Evolutionary conservation across 2,113 vertebrate species (phyloP).

Genomic region (Caranx ignobilis): DNA sequence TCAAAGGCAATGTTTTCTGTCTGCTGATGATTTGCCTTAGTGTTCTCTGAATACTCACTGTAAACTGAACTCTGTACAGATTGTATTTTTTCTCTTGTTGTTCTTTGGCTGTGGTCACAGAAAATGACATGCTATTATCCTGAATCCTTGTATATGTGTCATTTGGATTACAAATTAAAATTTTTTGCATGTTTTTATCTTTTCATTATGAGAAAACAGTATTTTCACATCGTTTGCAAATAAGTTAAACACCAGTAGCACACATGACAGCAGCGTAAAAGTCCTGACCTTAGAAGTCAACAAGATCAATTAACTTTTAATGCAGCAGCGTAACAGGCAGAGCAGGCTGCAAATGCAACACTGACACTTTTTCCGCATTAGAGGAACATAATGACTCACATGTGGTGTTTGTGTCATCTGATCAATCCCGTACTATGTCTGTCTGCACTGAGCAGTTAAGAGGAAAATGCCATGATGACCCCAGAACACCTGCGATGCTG

Average conservation of each 20-base stretch:
- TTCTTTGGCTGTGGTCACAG: constrained; percentile 91
- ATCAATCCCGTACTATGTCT: neutral
- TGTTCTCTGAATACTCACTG: constrained; percentile 90
- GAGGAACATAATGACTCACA: neutral
- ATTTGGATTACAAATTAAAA: constrained; percentile 98
- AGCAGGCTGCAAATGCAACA: neutral
- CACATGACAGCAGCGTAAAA: neutral
- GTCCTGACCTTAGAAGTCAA: neutral
- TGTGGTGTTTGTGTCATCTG: neutral
- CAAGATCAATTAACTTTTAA: neutral
- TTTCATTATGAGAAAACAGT: constrained; percentile 90
- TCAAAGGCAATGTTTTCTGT: constrained; percentile 56
- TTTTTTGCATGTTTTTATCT: constrained; percentile 99
- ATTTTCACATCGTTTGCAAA: constrained; percentile 87
- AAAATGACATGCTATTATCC: constrained; percentile 90
- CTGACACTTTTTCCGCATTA: neutral
- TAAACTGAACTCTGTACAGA: constrained; percentile 96
- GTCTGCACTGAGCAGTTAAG: neutral
- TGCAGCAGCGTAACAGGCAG: neutral
- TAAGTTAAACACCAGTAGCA: neutral
- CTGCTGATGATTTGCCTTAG: constrained; percentile 89
- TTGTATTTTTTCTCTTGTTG: constrained; percentile 80
- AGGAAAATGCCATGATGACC: too few relatives aligned
- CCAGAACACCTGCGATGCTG: too few relatives aligned
- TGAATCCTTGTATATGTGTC: constrained; percentile 94